phyloP scores from a whole-genome alignment of 2,888 invertebrate genomes.

The Autographa pulchrina region DNA sequence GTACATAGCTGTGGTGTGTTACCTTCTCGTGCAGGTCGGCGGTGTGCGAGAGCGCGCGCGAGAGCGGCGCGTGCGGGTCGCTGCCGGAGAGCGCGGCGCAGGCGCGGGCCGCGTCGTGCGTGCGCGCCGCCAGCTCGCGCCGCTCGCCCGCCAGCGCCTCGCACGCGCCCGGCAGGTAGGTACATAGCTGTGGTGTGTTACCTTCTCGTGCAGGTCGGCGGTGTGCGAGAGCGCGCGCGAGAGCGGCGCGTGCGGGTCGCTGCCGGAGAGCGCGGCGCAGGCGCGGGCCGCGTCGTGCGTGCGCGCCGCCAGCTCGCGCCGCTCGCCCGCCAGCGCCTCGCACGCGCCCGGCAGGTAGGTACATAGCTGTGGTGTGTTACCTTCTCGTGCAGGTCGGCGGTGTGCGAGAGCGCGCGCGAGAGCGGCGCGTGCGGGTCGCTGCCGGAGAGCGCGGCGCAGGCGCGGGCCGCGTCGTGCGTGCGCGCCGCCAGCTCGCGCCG shows the following conservation, averaged over 20 bases:
- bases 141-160: slow-evolving; percentile 96
- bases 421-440: slow-evolving; percentile 97
- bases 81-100: slow-evolving; percentile 95
- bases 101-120: slow-evolving; percentile 96
- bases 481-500: slow-evolving; percentile 94
- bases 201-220: slow-evolving; percentile 83
- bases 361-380: slow-evolving; percentile 84
- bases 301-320: slow-evolving; percentile 94
- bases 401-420: slow-evolving; percentile 95
- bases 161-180: slow-evolving; percentile 93
- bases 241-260: slow-evolving; percentile 96
- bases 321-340: slow-evolving; percentile 95
- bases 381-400: slow-evolving; percentile 81
- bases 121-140: slow-evolving; percentile 94
- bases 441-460: slow-evolving; percentile 95
- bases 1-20: slow-evolving; percentile 83
- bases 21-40: slow-evolving; percentile 88
- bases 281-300: slow-evolving; percentile 96
- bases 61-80: slow-evolving; percentile 96
- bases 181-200: slow-evolving; percentile 89
- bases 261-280: slow-evolving; percentile 95
- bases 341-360: slow-evolving; percentile 87
- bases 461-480: slow-evolving; percentile 95
- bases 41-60: slow-evolving; percentile 94
- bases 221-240: slow-evolving; percentile 95